These are phyloP conservation scores for Eristalis arbustorum DNA, from an alignment of 2,888 invertebrate species.

Conservation along the genomic window DNA sequence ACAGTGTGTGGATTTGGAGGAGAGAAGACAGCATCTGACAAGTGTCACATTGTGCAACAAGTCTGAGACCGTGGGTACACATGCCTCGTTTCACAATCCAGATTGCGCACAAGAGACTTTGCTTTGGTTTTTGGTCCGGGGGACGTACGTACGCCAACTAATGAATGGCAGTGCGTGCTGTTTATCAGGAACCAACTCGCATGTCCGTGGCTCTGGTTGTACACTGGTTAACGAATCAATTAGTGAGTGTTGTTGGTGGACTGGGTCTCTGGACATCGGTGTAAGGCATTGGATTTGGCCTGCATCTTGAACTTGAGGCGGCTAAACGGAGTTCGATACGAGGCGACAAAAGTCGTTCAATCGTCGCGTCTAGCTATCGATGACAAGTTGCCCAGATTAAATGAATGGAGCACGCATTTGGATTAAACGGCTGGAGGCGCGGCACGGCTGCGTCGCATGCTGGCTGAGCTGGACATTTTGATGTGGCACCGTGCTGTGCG, in stretches of 20 bases:
- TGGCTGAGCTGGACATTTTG: background rate
- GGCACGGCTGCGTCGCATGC: slow-evolving; percentile 26
- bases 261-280: slow-evolving; percentile 42
- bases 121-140: background rate
- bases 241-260: slow-evolving; percentile 33
- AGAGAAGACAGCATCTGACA: background rate
- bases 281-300: slow-evolving; percentile 33
- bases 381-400: slow-evolving; percentile 52
- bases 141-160: background rate
- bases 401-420: slow-evolving; percentile 49
- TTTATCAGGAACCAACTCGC: slow-evolving; percentile 47
- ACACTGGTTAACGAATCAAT: slow-evolving; percentile 66
- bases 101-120: slow-evolving; percentile 52
- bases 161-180: slow-evolving; percentile 58
- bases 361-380: slow-evolving; percentile 31
- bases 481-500: background rate
- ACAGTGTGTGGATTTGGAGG: background rate
- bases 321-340: slow-evolving; percentile 21
- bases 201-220: slow-evolving; percentile 36
- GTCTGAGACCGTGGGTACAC: slow-evolving; percentile 26
- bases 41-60: slow-evolving; percentile 35
- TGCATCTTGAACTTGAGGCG: slow-evolving; percentile 65
- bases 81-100: slow-evolving; percentile 44
- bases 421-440: slow-evolving; percentile 46
- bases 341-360: slow-evolving; percentile 58